Conservation (phyloP, 2,888 invertebrate species). For the Cloeon dipterum region DNA sequence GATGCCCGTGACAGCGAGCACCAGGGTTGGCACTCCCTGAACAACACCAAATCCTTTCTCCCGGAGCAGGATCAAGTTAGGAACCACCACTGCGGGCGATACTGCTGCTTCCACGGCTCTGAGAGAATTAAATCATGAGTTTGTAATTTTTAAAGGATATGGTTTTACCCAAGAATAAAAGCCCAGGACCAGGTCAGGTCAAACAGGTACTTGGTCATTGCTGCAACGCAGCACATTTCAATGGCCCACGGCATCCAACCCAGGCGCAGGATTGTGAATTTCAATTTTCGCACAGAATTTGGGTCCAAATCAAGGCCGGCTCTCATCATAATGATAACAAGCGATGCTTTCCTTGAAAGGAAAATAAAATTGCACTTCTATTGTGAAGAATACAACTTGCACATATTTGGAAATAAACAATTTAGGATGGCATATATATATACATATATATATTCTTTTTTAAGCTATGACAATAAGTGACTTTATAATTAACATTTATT, state of each 20-base stretch:
- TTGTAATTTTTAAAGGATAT: no score
- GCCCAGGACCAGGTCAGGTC: slow-evolving; percentile 23
- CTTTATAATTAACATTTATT: no score
- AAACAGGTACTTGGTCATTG: slow-evolving; percentile 18
- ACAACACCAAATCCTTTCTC: slow-evolving; percentile 23
- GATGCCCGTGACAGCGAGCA: slow-evolving; percentile 27
- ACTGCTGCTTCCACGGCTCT: slow-evolving; percentile 24
- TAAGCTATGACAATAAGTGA: no score
- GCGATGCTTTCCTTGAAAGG: slow-evolving; percentile 19
- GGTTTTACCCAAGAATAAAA: slow-evolving; percentile 24
- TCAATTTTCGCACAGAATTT: slow-evolving; percentile 17
- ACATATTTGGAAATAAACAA: no score
- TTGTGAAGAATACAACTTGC: no score
- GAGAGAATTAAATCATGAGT: no score
- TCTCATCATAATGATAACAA: slow-evolving; percentile 22
- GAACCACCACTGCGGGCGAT: slow-evolving; percentile 30
- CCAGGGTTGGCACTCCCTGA: slow-evolving; percentile 27
- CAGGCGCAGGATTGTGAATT: slow-evolving; percentile 16
- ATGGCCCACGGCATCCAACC: slow-evolving; percentile 22
- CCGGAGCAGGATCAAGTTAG: slow-evolving; percentile 21
- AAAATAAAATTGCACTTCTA: neutral
- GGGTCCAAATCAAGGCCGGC: slow-evolving; percentile 26
- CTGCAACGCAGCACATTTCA: slow-evolving; percentile 18
- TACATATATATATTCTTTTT: no score
- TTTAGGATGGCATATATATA: no score